phyloP scores from a whole-genome alignment of 2,113 vertebrate species.

The Bubo blakistoni region DNA sequence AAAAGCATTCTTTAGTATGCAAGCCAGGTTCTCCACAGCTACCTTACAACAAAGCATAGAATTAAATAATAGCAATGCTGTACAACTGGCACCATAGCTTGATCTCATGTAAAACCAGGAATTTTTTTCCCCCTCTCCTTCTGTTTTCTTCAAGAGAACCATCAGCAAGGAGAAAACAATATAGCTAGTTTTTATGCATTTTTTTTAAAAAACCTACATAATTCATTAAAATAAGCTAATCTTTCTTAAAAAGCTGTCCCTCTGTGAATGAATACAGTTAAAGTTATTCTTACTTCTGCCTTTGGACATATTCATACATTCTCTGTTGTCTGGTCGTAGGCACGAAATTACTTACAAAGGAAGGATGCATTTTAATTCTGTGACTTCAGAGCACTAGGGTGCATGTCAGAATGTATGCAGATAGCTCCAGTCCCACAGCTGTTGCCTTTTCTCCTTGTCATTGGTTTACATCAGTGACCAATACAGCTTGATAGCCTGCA shows the following conservation, averaged over 20 bases:
- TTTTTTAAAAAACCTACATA: not conserved
- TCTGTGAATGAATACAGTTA: not conserved
- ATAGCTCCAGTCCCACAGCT: conserved; percentile 8
- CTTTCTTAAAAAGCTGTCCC: not conserved
- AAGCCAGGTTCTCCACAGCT: not conserved
- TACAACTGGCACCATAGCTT: not conserved
- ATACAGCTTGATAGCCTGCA: conserved; percentile 4
- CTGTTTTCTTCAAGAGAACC: not conserved
- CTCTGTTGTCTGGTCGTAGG: not conserved
- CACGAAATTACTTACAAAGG: conserved; percentile 29
- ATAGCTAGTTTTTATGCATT: not conserved
- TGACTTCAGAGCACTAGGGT: not conserved
- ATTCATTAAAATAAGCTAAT: not conserved
- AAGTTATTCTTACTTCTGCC: not conserved
- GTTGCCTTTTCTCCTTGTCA: conserved; percentile 45
- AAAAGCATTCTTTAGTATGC: not conserved
- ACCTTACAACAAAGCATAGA: not conserved
- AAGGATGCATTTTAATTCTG: conserved; percentile 22
- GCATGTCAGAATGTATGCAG: not conserved
- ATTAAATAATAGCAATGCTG: not conserved
- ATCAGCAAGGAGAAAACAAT: not conserved
- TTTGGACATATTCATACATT: not conserved
- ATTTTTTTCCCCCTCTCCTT: too few relatives aligned
- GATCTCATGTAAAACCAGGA: not conserved
- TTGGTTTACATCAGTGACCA: conserved; percentile 9